Conservation (phyloP, 2,113 vertebrate genomes). For the Pterocles burchelli region DNA sequence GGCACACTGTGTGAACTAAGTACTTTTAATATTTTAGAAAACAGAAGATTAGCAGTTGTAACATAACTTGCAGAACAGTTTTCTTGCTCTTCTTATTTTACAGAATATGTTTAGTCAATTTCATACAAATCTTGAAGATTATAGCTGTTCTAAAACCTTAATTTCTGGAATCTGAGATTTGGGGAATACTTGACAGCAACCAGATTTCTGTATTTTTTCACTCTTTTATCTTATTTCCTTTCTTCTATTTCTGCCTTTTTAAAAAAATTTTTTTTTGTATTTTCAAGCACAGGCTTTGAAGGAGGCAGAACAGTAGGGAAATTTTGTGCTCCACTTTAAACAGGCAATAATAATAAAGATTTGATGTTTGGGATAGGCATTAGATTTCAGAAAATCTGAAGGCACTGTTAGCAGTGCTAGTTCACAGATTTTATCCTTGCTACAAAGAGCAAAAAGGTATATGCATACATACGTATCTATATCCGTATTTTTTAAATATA, state of each 20-base stretch:
- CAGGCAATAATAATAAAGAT: neutral
- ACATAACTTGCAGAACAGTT: neutral
- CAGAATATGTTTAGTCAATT: neutral
- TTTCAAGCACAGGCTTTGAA: neutral
- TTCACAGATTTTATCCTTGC: neutral
- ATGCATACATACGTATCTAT: neutral
- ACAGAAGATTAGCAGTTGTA: neutral
- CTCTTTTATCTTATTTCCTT: neutral
- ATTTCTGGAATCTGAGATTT: neutral
- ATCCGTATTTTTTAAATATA: neutral
- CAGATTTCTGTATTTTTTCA: neutral
- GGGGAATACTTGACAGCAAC: neutral
- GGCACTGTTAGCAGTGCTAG: neutral
- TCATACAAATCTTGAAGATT: neutral
- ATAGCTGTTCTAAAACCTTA: neutral
- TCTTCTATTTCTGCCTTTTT: neutral
- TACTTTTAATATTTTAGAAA: neutral
- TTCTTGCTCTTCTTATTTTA: neutral
- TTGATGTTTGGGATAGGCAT: neutral
- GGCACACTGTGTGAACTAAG: neutral
- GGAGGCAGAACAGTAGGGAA: neutral
- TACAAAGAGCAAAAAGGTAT: neutral
- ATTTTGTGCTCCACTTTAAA: neutral
- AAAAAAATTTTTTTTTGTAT: neutral
- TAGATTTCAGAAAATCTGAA: slow-evolving; percentile 2